Conservation (phyloP, 2,888 invertebrate genomes). For the Drymonia ruficornis region DNA sequence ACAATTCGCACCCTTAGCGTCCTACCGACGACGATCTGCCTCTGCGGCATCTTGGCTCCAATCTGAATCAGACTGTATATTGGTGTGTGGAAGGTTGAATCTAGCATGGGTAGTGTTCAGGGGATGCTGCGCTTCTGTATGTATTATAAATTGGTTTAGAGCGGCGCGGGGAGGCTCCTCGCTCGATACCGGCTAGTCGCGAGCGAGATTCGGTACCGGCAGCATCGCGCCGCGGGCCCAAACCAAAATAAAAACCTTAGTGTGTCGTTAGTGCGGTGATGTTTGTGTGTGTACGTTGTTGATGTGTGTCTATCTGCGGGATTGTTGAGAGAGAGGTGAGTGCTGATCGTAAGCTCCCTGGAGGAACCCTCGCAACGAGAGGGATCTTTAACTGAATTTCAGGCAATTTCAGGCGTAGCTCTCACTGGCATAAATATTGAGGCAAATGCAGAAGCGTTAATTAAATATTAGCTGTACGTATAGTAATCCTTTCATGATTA, state of each 20-base stretch:
- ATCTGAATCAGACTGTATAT: not conserved
- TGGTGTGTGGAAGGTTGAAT: conserved; percentile 37
- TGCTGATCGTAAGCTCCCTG: not conserved
- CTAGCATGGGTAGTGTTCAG: conserved; percentile 43
- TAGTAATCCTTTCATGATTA: too few species aligned
- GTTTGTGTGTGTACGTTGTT: conserved; percentile 29
- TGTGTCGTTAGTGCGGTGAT: conserved; percentile 29
- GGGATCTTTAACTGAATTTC: not conserved
- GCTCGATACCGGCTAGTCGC: conserved; percentile 81
- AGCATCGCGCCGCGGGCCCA: conserved; percentile 43
- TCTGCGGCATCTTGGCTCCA: conserved; percentile 72
- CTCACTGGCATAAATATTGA: too few species aligned
- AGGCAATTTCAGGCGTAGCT: not conserved
- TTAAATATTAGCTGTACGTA: too few species aligned
- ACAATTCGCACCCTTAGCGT: conserved; percentile 80
- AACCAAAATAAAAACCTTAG: conserved; percentile 49
- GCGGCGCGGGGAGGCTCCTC: conserved; percentile 73
- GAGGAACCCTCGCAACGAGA: too few species aligned
- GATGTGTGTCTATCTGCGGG: conserved; percentile 25
- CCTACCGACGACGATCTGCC: conserved; percentile 75
- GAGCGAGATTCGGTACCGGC: conserved; percentile 54
- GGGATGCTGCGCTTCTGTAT: conserved; percentile 84
- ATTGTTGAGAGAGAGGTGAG: conserved; percentile 27
- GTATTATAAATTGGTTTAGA: conserved; percentile 85
- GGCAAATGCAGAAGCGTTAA: too few species aligned